Evolutionary conservation across 2,113 vertebrate species (phyloP), one percentile per base, ranked within the genome.

Genomic region (Meriones unguiculatus): DNA sequence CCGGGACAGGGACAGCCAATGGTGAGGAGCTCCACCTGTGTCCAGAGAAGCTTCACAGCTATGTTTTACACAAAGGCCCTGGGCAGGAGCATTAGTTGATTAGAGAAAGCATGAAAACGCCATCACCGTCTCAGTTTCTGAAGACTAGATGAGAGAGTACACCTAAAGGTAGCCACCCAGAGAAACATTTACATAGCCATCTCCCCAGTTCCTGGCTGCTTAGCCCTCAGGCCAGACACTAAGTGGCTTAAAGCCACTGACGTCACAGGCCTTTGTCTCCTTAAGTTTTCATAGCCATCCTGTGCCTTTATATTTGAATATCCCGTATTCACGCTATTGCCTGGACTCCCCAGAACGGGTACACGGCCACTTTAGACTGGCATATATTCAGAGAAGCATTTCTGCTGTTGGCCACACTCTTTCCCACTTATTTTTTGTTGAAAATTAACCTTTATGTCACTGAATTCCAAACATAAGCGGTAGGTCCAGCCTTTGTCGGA

Each of bases 251-350:
- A 38, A 35, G 5, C 14, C 52, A 46, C 3, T 9, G 9, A 67
- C 54, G 38, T 38, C 73, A 28, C 0, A 46, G n/a, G 28, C 41
- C 78, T 86, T 87, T 32, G 25, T 25, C 59, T 57, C 46, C 0
- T 86, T 32, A 28, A 52, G 54, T 54, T 4, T 52, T 25, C 14
- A 14, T 12, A 41, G 28, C 64, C 12, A 9, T 32, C 18, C 24
- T 30, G 2, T 4, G 18, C 6, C 38, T 22, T 3, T 15, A 70
- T n/a, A 46, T 12, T 0, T 28, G 5, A 5, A 7, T 1, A 22
- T 5, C 32, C 0, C 22, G 3, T 3, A 38, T 38, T 2, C 14
- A 65, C 4, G 0, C 8, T 6, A 11, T 13, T 57, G 35, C 30
- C 69, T 22, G 67, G 94, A 46, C 67, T 38, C n/a, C 22, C n/a